Evolutionary conservation across 2,888 invertebrate genomes (phyloP).

Genomic region (Trypoxylon attenuatum): DNA sequence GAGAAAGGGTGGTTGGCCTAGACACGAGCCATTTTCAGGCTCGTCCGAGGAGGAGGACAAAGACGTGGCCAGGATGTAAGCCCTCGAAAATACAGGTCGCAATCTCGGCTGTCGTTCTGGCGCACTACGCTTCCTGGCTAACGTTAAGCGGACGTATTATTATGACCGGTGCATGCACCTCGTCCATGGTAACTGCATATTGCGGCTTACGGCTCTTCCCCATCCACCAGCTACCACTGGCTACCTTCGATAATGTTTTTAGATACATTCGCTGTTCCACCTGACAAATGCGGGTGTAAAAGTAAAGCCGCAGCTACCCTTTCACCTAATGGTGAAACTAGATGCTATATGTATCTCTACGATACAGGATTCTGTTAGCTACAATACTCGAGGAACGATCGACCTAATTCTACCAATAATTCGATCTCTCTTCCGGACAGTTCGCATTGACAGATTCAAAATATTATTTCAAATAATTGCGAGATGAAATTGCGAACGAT

Average conservation of each 20-base stretch:
- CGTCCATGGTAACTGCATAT: slow-evolving; percentile 57
- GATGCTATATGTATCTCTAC: no score
- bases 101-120: slow-evolving; percentile 45
- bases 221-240: slow-evolving; percentile 20
- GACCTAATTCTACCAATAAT: background rate
- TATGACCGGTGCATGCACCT: slow-evolving; percentile 44
- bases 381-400: background rate
- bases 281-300: slow-evolving; percentile 10
- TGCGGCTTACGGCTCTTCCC: slow-evolving; percentile 41
- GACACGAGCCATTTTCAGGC: background rate
- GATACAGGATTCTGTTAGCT: background rate
- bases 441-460: no score
- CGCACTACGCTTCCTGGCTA: slow-evolving; percentile 9
- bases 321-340: no score
- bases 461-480: no score
- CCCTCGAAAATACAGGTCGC: slow-evolving; percentile 58
- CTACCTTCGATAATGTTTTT: slow-evolving; percentile 40
- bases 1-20: background rate
- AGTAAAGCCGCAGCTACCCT: background rate
- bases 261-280: slow-evolving; percentile 17
- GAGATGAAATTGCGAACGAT: no score
- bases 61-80: slow-evolving; percentile 16
- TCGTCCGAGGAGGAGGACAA: slow-evolving; percentile 15
- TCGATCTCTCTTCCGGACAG: background rate
- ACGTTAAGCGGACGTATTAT: slow-evolving; percentile 57